Conservation (phyloP, 2,113 vertebrate species). For the Hiodon alosoides region DNA sequence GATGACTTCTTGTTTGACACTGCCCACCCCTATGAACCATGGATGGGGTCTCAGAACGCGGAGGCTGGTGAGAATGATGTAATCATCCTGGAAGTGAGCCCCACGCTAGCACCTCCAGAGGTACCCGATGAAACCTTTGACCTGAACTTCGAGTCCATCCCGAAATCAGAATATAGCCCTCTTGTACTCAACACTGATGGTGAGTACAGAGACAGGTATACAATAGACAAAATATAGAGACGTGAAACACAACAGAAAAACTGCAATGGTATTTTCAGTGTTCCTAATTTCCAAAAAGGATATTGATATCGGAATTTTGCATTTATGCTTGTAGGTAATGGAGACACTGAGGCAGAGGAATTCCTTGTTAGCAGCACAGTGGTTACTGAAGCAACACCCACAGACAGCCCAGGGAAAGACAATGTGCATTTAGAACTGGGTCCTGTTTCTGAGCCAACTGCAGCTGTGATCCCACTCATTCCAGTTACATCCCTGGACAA, state of each 20-base stretch:
- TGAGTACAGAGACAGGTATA: conserved; percentile 30
- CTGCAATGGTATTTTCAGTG: no score
- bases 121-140: conserved; percentile 9
- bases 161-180: neutral
- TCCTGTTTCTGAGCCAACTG: neutral
- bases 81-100: conserved; percentile 48
- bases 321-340: conserved; percentile 37
- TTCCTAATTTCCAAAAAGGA: no score
- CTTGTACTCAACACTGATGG: conserved; percentile 32
- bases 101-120: conserved; percentile 17
- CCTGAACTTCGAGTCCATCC: neutral
- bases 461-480: neutral
- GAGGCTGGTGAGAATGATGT: conserved; percentile 35
- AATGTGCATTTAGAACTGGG: neutral
- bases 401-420: conserved; percentile 6
- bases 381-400: neutral
- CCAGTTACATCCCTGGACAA: conserved; percentile 6
- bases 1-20: conserved; percentile 26
- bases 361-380: conserved; percentile 39
- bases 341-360: conserved; percentile 47
- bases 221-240: no score
- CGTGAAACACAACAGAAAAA: no score
- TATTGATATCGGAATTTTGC: neutral
- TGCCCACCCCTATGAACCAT: neutral
- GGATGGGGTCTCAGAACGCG: conserved; percentile 22